Percentiles rank a stretch among this genome's conserved stretches.
phyloP scores from a whole-genome alignment of 2,113 vertebrate genomes.

The Peromyscus leucopus region DNA sequence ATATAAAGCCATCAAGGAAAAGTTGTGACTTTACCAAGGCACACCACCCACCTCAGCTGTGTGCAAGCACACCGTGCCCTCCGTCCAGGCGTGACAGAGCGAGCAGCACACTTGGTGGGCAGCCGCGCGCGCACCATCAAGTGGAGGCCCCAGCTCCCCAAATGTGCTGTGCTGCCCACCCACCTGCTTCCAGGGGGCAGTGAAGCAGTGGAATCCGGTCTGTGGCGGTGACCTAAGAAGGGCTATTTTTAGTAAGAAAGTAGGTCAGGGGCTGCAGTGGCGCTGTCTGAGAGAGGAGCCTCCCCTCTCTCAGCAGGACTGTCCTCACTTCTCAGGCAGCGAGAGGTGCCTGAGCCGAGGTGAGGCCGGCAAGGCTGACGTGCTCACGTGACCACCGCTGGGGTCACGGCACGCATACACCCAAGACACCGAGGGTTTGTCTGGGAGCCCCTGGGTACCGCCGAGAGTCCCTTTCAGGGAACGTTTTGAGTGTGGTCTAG shows the following conservation, averaged over 20 bases:
- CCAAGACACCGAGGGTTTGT: neutral
- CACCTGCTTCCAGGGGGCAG: conserved; percentile 83
- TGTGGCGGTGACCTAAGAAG: conserved; percentile 92
- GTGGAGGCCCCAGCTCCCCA: conserved; percentile 40
- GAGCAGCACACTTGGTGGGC: conserved; percentile 29
- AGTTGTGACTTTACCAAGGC: neutral
- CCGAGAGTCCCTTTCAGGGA: neutral
- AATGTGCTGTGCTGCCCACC: conserved; percentile 73
- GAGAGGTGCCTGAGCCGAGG: conserved; percentile 12
- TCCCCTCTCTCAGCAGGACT: conserved; percentile 80
- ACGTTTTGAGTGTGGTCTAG: neutral
- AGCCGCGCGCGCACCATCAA: neutral
- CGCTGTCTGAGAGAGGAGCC: conserved; percentile 83
- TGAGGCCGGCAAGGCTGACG: conserved; percentile 66
- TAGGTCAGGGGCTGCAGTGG: conserved; percentile 92
- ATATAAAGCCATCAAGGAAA: conserved; percentile 57
- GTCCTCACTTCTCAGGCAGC: conserved; percentile 61
- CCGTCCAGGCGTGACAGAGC: neutral
- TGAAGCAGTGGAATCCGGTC: conserved; percentile 93
- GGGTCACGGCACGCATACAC: neutral
- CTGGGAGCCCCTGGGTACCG: too few relatives aligned
- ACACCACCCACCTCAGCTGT: neutral
- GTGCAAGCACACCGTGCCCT: neutral
- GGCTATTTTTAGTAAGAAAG: conserved; percentile 96
- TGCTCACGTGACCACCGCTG: conserved; percentile 56